These are phyloP conservation scores for Frankliniella fusca DNA, from an alignment of 2,888 invertebrate species.

Conservation along the genomic window DNA sequence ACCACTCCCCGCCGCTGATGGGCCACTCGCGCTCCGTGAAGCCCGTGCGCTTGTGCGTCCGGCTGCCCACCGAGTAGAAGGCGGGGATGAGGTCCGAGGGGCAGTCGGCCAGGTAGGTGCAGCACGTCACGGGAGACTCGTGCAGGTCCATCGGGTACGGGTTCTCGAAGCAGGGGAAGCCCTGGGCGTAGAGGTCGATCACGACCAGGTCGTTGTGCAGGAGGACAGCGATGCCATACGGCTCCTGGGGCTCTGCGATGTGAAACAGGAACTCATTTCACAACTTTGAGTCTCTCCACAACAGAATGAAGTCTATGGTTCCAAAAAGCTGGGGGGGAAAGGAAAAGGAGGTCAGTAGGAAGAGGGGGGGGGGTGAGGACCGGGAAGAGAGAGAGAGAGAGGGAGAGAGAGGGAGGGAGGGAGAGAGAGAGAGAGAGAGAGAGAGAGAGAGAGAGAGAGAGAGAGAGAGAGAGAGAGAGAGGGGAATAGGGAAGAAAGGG, in stretches of 20 bases:
- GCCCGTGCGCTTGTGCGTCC: conserved; percentile 67
- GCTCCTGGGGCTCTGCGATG: conserved; percentile 85
- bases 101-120: conserved; percentile 95
- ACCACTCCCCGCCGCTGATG: conserved; percentile 93
- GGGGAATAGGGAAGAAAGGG: neutral
- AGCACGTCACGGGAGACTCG: conserved; percentile 96
- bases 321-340: too few relatives aligned
- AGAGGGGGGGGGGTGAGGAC: too few relatives aligned
- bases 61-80: conserved; percentile 87
- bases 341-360: neutral
- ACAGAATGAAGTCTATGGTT: too few relatives aligned
- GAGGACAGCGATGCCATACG: conserved; percentile 94
- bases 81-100: conserved; percentile 97
- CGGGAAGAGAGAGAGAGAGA: neutral
- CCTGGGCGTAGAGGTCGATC: conserved; percentile 89
- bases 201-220: conserved; percentile 97
- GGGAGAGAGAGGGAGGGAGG: neutral
- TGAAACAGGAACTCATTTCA: neutral
- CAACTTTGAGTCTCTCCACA: too few relatives aligned
- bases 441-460: neutral
- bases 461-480: neutral
- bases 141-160: conserved; percentile 99
- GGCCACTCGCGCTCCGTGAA: conserved; percentile 96
- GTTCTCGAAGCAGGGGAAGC: conserved; percentile 98
- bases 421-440: neutral